These are phyloP conservation scores for Perodicticus potto DNA, from an alignment of 2,797 vertebrate genomes.

Conservation along the genomic window DNA sequence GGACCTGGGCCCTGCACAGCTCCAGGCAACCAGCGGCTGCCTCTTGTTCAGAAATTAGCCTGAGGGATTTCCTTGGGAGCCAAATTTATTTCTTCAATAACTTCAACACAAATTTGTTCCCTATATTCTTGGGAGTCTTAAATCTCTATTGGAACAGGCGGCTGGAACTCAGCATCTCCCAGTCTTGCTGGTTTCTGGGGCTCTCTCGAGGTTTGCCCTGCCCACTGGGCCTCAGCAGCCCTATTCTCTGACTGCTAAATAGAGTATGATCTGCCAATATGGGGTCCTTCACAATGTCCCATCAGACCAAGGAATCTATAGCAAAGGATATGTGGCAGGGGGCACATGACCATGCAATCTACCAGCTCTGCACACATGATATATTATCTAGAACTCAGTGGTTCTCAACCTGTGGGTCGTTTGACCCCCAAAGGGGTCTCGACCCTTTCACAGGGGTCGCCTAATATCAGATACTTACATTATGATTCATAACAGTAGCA, in stretches of 20 bases:
- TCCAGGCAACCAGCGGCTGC: background rate
- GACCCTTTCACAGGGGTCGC: too few relatives aligned
- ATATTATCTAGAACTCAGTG: too few relatives aligned
- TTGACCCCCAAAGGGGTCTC: too few relatives aligned
- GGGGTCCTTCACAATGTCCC: too few relatives aligned
- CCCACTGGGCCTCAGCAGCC: background rate
- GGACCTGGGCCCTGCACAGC: background rate
- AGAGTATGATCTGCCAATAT: too few relatives aligned
- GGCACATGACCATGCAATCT: too few relatives aligned
- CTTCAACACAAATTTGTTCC: background rate
- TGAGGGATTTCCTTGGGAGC: background rate
- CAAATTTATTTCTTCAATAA: background rate
- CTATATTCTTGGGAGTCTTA: accelerated
- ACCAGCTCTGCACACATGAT: background rate
- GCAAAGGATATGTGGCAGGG: background rate
- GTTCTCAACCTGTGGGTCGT: too few relatives aligned
- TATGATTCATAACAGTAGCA: too few relatives aligned
- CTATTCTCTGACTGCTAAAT: background rate
- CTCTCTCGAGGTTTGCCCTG: background rate
- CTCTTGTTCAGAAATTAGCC: background rate
- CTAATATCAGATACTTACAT: too few relatives aligned
- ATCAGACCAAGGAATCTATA: background rate
- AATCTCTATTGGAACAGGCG: accelerated
- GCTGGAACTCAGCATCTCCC: background rate
- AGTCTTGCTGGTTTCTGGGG: background rate